Conservation (phyloP, 2,113 vertebrate genomes). For the Ciconia boyciana region DNA sequence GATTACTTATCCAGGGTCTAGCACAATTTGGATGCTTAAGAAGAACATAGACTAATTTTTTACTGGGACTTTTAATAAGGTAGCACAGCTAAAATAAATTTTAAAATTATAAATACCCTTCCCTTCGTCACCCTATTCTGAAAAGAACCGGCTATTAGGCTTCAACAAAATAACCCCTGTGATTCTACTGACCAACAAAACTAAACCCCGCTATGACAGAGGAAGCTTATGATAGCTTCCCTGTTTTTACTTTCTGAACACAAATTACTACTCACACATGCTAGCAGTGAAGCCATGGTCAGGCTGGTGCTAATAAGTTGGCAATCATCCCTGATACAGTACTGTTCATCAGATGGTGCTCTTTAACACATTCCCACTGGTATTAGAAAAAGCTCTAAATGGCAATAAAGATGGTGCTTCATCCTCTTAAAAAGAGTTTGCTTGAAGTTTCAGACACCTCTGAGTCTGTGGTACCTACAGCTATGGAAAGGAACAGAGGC, state of each 20-base stretch:
- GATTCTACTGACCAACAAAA: background rate
- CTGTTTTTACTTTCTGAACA: background rate
- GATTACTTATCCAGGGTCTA: background rate
- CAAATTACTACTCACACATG: background rate
- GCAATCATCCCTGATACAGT: background rate
- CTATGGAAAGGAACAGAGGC: background rate
- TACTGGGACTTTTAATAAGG: background rate
- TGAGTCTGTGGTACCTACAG: background rate
- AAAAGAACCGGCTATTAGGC: background rate
- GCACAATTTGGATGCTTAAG: background rate
- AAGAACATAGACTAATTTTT: background rate
- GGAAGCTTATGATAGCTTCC: background rate
- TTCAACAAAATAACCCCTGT: background rate
- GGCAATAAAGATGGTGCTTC: background rate
- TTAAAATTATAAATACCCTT: background rate
- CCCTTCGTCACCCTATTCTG: background rate
- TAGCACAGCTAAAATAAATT: background rate
- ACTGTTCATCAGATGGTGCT: background rate
- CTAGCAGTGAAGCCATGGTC: background rate
- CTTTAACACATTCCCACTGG: background rate
- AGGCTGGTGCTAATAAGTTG: background rate
- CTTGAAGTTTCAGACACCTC: background rate
- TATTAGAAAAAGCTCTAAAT: background rate
- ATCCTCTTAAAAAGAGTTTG: background rate
- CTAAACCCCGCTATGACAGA: background rate